These are phyloP conservation scores for Phrynosoma blainvillii DNA, from an alignment of 2,113 vertebrate species.

Conservation along the genomic window DNA sequence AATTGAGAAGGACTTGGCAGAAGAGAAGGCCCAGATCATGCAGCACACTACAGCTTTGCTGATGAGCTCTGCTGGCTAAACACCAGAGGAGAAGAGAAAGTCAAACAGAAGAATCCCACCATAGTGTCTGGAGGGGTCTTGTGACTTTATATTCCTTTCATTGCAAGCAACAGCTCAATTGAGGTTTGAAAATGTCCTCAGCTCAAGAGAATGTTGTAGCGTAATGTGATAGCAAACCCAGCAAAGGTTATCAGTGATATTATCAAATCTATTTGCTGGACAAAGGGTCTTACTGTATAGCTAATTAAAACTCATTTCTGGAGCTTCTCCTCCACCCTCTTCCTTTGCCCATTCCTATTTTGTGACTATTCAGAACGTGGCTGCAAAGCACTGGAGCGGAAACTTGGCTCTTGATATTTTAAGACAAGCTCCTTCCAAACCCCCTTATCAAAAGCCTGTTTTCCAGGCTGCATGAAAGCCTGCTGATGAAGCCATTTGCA, in stretches of 20 bases:
- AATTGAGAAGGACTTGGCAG: slow-evolving; percentile 45
- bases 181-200: slow-evolving; percentile 61
- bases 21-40: slow-evolving; percentile 45
- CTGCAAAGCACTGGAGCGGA: slow-evolving; percentile 65
- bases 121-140: slow-evolving; percentile 66
- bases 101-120: slow-evolving; percentile 70
- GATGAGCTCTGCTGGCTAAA: slow-evolving; percentile 57
- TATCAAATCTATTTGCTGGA: slow-evolving; percentile 71
- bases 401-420: slow-evolving; percentile 66
- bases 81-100: slow-evolving; percentile 56
- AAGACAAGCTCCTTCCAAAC: slow-evolving; percentile 63
- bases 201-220: slow-evolving; percentile 52
- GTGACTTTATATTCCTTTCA: slow-evolving; percentile 64
- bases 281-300: slow-evolving; percentile 75
- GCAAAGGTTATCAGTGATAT: slow-evolving; percentile 68
- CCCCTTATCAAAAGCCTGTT: slow-evolving; percentile 58
- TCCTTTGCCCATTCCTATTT: slow-evolving; percentile 54
- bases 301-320: slow-evolving; percentile 76
- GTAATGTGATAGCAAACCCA: slow-evolving; percentile 55
- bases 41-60: slow-evolving; percentile 41
- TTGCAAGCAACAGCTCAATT: slow-evolving; percentile 49
- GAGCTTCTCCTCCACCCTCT: not conserved
- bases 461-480: slow-evolving; percentile 47
- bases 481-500: slow-evolving; percentile 52
- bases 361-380: slow-evolving; percentile 66